These are phyloP conservation scores for Saccostrea glomerata DNA, from an alignment of 1,140 invertebrate genomes.

Conservation along the genomic window DNA sequence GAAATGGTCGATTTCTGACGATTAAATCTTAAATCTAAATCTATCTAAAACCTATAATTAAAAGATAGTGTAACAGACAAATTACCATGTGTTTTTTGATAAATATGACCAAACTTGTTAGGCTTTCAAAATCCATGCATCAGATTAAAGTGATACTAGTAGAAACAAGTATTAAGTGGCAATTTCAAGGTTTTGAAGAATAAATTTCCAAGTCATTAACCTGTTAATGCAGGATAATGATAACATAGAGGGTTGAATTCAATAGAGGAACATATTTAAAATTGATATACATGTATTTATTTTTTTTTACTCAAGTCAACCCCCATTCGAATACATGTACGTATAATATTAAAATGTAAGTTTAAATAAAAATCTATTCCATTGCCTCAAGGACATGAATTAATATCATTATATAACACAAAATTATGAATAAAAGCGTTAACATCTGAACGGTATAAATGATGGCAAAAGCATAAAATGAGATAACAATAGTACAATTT, in stretches of 20 bases:
- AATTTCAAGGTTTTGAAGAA: not conserved
- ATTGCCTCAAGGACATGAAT: too few relatives aligned
- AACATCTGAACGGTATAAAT: not conserved
- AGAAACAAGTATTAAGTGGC: not conserved
- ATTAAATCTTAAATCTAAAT: not conserved
- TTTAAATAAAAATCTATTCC: too few relatives aligned
- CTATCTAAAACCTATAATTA: constrained; percentile 8
- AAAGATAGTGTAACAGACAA: not conserved
- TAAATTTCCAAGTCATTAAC: not conserved
- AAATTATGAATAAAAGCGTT: not conserved
- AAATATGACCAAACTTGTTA: not conserved
- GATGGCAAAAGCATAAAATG: not conserved
- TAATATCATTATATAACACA: too few relatives aligned
- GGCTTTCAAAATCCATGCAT: not conserved
- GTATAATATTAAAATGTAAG: too few relatives aligned
- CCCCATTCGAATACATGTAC: too few relatives aligned
- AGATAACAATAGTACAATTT: not conserved
- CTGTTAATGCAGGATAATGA: not conserved
- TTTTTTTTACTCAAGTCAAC: too few relatives aligned
- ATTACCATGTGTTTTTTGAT: not conserved
- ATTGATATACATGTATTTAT: too few relatives aligned
- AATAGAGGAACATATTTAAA: not conserved
- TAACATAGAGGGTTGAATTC: not conserved
- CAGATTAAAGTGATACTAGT: not conserved
- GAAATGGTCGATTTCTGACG: too few relatives aligned